Evolutionary conservation across 1,140 invertebrate species (phyloP), one percentile per base, ranked within the genome.

Genomic region (Lerema accius): DNA sequence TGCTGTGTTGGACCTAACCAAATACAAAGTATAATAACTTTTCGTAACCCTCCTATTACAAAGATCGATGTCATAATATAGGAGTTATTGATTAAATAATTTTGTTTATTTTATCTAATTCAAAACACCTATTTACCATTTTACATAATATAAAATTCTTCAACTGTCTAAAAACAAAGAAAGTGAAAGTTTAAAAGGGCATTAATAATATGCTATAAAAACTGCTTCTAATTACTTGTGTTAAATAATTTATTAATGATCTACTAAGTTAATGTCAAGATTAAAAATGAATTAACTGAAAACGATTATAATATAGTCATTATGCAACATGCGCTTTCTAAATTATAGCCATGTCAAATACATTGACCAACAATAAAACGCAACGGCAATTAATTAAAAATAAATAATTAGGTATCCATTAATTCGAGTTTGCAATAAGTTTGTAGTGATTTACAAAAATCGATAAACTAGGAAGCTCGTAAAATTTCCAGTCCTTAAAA

Each of bases 271-370:
- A 50, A 15, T 50, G 26, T 14, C 14, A 50, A 39, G 37, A 53
- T 39, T 53, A 13, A 3, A 19, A 13, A 28, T 28, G 28, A 51
- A 39, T 51, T 19, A 51, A 51, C 32, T 40, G n/a, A 53, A 53
- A 55, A 10, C n/a, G 11, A 4, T 16, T 16, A n/a, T n/a, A 16
- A 9, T 43, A 16, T 32, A 11, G 11, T 10, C 11, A 53, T 60
- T 46, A 60, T 32, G 53, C 53, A 56, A 56, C 10, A 7, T 26
- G 19, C 46, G 40, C 42, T 50, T 53, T 59, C 60, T 67, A 43
- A 56, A 48, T 64, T 17, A 60, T 58, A 51, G 55, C 10, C 9
- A 69, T 60, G 58, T 55, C 11, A 48, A 49, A 50, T 48, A 39
- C 5, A 26, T 63, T 62, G 40, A 53, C 58, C 43, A 61, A 62